Base-by-base conservation (phyloP, 2,888 invertebrate genomes). In the Octodonta nipae region DNA sequence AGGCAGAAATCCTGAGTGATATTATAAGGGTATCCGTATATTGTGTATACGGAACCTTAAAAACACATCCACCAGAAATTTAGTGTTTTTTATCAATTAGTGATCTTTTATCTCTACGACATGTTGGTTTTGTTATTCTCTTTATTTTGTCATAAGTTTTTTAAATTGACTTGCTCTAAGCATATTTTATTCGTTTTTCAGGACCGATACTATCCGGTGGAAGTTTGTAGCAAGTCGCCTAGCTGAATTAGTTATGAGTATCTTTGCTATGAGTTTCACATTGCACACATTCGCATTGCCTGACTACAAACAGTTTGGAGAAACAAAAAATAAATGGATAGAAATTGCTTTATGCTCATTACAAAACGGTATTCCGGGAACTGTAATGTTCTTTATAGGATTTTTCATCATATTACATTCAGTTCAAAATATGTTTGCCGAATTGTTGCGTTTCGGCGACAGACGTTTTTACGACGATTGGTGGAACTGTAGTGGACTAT, bases 371-470 rank as follows among this genome's bases (percentile, higher is more conserved):
- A 61, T 87, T 35, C 84, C 86, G 0, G 80, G 78, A 2, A 69
- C 80, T 1, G 62, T 83, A 28, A 67, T 78, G 1, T 34, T 49
- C 10, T 31, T 57, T 2, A 26, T 43, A 1, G 38, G 35, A 3
- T 92, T 92, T 63, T 95, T 88, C 63, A 73, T 83, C 39, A 64
- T 95, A 2, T 65, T 95, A 3, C 93, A 96, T 52, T 75, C 83
- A 2, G 92, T 91, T 87, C 68, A 84, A 51, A 96, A 95, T 60
- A 82, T 83, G 12, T 86, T 81, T 51, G 84, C 89, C 0, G 95
- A 96, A 60, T 68, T 92, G 61, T 59, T 92, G 38, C 72, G 71
- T 37, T 96, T 95, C 58, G 83, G 75, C 4, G 88, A 95, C 65
- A 62, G 92, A 54, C 68, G 79, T 68, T 79, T 87, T 68, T 77